Base-by-base conservation (phyloP, 2,113 vertebrate species). In the Callopanchax toddi region DNA sequence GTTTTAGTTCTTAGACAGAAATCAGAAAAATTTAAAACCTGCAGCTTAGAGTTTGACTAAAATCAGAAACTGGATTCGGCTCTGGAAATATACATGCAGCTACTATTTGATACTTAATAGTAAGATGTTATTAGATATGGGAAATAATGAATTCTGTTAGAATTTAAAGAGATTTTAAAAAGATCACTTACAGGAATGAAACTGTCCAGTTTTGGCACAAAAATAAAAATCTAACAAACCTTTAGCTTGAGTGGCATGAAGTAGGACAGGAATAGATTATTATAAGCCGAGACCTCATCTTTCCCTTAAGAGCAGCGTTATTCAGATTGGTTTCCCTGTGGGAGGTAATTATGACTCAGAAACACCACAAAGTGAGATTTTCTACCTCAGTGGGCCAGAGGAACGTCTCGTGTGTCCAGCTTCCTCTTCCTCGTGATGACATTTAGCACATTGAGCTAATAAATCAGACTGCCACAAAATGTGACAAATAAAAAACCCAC, bases 321-420 rank as follows among this genome's bases (percentile, higher is more conserved):
- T 50, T 71, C 25, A 76, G 54, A 76, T 73, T 10, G 0, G 45
- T 70, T 55, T 70, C 71, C 69, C 66, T 18, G 65, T 68, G 59
- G 81, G 85, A 76, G 76, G 64, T 63, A 59, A 71, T 63, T 84
- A 74, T 82, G 74, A 86, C 67, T 81, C 78, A 82, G 52, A 82
- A 68, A 78, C 78, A 67, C 51, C 52, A 36, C 25, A 16, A 60
- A 58, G 37, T 29, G 25, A 67, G 71, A 50, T 71, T 64, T 65
- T 76, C 13, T 56, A 29, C 48, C 44, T 67, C 29, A 32, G 73
- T 73, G 63, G 64, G 82, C 43, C 51, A 59, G 32, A 64, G 32
- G 52, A 75, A 44, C 49, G 23, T 21, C 56, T 18, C 40, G 32
- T n/a, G 23, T 60, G 59, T 63, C 60, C 53, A 57, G 21, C 18